A percentile compares a stretch with the other conserved stretches of the same genome.
Conservation (phyloP, 2,888 invertebrate genomes). For the Zygaena filipendulae region DNA sequence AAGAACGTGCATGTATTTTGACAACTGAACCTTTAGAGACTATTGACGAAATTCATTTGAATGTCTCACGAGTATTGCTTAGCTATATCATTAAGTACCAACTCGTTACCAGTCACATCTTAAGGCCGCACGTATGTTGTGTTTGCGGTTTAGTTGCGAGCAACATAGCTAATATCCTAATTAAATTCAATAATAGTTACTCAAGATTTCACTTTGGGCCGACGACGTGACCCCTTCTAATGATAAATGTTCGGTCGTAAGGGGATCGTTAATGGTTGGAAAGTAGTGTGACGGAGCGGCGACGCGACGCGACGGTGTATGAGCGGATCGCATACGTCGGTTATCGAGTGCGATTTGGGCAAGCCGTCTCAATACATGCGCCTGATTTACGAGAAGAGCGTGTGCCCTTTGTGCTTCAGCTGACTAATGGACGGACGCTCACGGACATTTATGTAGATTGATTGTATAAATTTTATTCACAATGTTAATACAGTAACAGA, state of each 20-base stretch:
- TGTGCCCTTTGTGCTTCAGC: constrained; percentile 65
- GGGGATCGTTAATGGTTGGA: constrained; percentile 59
- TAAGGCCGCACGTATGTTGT: no score
- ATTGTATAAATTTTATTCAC: constrained; percentile 70
- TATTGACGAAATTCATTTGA: no score
- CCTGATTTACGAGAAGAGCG: constrained; percentile 67
- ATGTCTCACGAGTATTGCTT: no score
- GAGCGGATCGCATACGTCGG: no score
- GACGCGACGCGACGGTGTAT: constrained; percentile 26
- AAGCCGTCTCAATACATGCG: constrained; percentile 60
- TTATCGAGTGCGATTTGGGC: constrained; percentile 63
- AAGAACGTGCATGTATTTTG: no score
- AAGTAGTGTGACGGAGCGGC: constrained; percentile 30
- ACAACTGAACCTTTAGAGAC: no score
- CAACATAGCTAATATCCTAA: no score
- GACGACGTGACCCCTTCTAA: constrained; percentile 20
- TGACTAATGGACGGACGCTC: constrained; percentile 69
- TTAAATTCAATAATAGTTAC: no score
- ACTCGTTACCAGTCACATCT: no score
- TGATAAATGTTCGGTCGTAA: constrained; percentile 44
- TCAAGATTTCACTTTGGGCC: constrained; percentile 17
- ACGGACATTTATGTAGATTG: constrained; percentile 70
- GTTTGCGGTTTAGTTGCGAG: no score
- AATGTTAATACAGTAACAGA: constrained; percentile 69
- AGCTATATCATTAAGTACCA: no score